Base-by-base conservation (phyloP, 2,888 invertebrate genomes). In the Noctua janthe region DNA sequence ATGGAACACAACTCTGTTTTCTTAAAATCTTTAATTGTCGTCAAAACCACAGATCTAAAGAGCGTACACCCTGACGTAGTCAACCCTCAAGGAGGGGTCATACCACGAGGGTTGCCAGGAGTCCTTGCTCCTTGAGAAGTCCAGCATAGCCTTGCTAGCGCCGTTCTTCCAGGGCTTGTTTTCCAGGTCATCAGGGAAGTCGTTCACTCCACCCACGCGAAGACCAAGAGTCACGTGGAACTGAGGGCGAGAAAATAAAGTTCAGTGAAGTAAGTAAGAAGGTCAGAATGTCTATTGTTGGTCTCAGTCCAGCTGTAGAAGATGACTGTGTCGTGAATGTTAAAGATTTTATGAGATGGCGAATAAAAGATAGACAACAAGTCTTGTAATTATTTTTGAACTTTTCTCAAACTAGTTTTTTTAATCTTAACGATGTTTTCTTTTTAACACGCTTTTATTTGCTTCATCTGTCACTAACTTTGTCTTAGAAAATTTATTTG, bases 161-260 rank as follows among this genome's bases (percentile, higher is more conserved):
- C 94, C 93, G 93, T 99, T 98, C 75, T 89, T 95, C 99, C 99
- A 99, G 0, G 99, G 99, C 92, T 99, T 99, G 47, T 95, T 94
- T 0, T 94, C 90, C 79, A 87, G 10, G 15, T 93, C 92, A 90
- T 99, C 98, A 0, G 97, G 97, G 92, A 98, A 99, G 92, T 98
- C 98, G 79, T 97, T 97, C 71, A 97, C 95, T 17, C 99, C 99
- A 0, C 98, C 99, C n/a, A 98, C 98, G 8, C 98, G 98, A 7
- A 99, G 97, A 20, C 99, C 99, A 47, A 99, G 92, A 0, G 98
- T 97, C 17, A 99, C 92, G 93, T 98, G 98, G 97, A 98, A 98
- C 98, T 98, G 96, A 39, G 84, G 87, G n/a, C 29, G n/a, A 20
- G 3, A 49, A 43, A 67, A n/a, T 47, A 15, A 47, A n/a, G 47